Base-by-base conservation (phyloP, 2,113 vertebrate species). In the Crotalus helleri region DNA sequence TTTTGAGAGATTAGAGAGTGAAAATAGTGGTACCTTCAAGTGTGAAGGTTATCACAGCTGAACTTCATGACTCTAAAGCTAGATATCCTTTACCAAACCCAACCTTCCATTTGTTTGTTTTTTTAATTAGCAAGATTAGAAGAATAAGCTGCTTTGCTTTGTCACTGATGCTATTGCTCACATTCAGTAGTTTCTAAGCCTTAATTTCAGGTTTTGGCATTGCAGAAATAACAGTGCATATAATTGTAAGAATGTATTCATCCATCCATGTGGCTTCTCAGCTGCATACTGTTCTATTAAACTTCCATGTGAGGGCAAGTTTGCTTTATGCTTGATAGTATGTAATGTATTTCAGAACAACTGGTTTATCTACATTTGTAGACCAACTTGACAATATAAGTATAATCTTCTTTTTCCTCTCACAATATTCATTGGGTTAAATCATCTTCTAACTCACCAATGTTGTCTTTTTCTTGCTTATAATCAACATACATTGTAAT, bases 341-440 rank as follows among this genome's bases (percentile, higher is more conserved):
- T 13, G 5, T 29, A 53, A 29, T 87, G 24, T 94, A 88, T 95
- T 97, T 96, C 88, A 95, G 97, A 49, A 86, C 92, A 95, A 97
- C 92, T 23, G 95, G 4, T n/a, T 95, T 94, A 94, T 95, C 89
- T 92, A 69, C 64, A 89, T n/a, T 88, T 21, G 93, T 96, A 96
- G 95, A 10, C 93, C 74, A 44, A 81, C 5, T 85, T 58, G 33
- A 86, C 53, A 7, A 58, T 8, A 59, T 93, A 9, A 57, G 87
- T 24, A 91, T 86, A 93, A 93, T 74, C 91, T 85, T 19, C 7
- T 89, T 44, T 33, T 12, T 55, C 55, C 92, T 21, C 44, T 74
- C 93, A 44, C 90, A 49, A 15, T 1, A 21, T 54, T 33, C 94
- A 54, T 51, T 95, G 39, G 59, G 74, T 96, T 92, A 88, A 96